Base-by-base conservation (phyloP, 1,140 invertebrate species). In the Uloborus diversus region DNA sequence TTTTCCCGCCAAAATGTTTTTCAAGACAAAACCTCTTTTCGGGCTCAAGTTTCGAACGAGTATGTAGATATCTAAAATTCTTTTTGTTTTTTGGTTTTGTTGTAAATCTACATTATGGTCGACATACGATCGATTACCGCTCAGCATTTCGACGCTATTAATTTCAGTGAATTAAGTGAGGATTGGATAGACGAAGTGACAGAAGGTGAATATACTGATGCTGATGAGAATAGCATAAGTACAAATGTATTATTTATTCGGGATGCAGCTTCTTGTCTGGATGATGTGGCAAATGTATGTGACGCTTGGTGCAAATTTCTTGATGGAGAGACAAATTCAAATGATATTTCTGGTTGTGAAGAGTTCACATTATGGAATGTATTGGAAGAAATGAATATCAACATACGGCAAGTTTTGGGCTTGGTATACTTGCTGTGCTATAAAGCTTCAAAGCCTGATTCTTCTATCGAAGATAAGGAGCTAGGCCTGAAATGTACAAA, bases 91-190 rank as follows among this genome's bases (percentile, higher is more conserved):
- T n/a, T n/a, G n/a, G n/a, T n/a, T n/a, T n/a, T n/a, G n/a, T n/a
- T n/a, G n/a, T n/a, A n/a, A n/a, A n/a, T n/a, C n/a, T n/a, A n/a
- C n/a, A n/a, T n/a, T n/a, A n/a, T n/a, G n/a, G n/a, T n/a, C n/a
- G n/a, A n/a, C n/a, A n/a, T n/a, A n/a, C n/a, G n/a, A n/a, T n/a
- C n/a, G n/a, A n/a, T n/a, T 51, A 76, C 71, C 11, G 23, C 5
- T 25, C 14, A 28, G 20, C 56, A 42, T 11, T 76, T 76, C 30
- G 71, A 76, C 14, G n/a, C 1, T 35, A 49, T 76, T 17, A 76
- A 76, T 56, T 76, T 76, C n/a, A 28, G 49, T 37, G 71, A 76
- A 64, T 17, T 76, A 4, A 53, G 28, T 30, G 71, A 76, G 20
- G 25, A 25, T n/a, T 76, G 71, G 71, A n/a, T 76, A n/a, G 37